Base-by-base conservation (phyloP, 2,113 vertebrate genomes). In the Oryzias woworae region DNA sequence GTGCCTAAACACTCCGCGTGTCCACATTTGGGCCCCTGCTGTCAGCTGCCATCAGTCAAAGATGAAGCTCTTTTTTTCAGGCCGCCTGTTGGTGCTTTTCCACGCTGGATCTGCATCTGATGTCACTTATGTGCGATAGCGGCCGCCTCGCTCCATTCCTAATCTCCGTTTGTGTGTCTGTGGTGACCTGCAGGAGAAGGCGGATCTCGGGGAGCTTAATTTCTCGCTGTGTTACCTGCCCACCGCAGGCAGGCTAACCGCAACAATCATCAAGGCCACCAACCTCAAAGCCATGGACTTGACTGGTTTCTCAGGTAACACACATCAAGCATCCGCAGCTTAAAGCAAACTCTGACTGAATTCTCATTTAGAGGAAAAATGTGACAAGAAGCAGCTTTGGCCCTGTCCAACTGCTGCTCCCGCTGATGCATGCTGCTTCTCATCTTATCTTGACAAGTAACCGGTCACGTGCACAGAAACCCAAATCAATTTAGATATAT, bases 241-340 rank as follows among this genome's bases (percentile, higher is more conserved):
- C 67, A 97, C 95, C 2, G 95, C 95, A 1, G 95, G 95, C 52
- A 90, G 95, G 47, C 94, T 97, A 77, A 97, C 95, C 0, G 94
- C 88, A 61, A 97, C 95, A 63, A 80, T 97, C 84, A 97, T 97
- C 80, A 96, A 95, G 90, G 95, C 95, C 85, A 93, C 94, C 71
- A 96, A 97, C 91, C 92, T 97, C 81, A 96, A 96, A 92, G 95
- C 95, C 69, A 97, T 96, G 95, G 95, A 96, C 86, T 91, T 97
- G 73, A 96, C 95, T 0, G 95, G 95, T 75, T 96, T 95, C 91
- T 96, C 95, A 72, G 95, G 95, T 93, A 77, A 67, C 43, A 36
- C 56, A 36, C 66, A 26, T 26, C 58, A 42, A 6, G 59, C 49
- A 8, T 58, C 71, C 10, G 53, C 8, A 4, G 69, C 51, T 26